Base-by-base conservation (phyloP, 1,140 invertebrate genomes). In the Alviniconcha marisindica region DNA sequence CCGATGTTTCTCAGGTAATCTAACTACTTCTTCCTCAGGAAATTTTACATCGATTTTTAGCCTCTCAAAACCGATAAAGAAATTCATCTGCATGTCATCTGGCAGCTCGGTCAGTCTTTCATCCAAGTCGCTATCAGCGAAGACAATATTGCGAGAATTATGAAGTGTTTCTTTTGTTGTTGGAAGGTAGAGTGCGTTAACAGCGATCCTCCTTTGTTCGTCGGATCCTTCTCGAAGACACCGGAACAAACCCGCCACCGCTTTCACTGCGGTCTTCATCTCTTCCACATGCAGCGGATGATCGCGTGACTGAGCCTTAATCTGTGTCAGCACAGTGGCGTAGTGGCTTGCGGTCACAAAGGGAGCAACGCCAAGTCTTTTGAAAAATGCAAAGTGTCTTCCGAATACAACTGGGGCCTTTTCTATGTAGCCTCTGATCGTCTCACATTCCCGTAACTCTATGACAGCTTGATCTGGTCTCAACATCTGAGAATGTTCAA, bases 271-370 rank as follows among this genome's bases (percentile, higher is more conserved):
- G 54, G 80, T 69, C 24, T 54, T n/a, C 74, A 86, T 74, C 63
- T 89, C 89, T 33, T 87, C 87, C 31, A 87, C 84, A 71, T 87
- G 84, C n/a, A 91, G 78, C 40, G 82, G 38, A 0, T 86, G 79
- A 14, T 86, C 88, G 24, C 48, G 74, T 21, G 84, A 69, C 5
- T 81, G 24, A 1, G 78, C 40, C n/a, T 81, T 31, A 7, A 88
- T 54, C 15, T 33, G 36, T 24, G 80, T 10, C 44, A 90, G 83
- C 1, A 88, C 85, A n/a, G 33, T 63, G 31, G 86, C 84, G 80
- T 85, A 91, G n/a, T 83, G 80, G 51, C 83, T 63, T 69, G 84
- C 83, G 36, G 84, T 76, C 33, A 83, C 71, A 56, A n/a, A 80
- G 54, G 84, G 10, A 2, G 69, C 66, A 36, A 80, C 86, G 40